Conservation (phyloP, 2,888 invertebrate genomes). For the Baronia brevicornis region DNA sequence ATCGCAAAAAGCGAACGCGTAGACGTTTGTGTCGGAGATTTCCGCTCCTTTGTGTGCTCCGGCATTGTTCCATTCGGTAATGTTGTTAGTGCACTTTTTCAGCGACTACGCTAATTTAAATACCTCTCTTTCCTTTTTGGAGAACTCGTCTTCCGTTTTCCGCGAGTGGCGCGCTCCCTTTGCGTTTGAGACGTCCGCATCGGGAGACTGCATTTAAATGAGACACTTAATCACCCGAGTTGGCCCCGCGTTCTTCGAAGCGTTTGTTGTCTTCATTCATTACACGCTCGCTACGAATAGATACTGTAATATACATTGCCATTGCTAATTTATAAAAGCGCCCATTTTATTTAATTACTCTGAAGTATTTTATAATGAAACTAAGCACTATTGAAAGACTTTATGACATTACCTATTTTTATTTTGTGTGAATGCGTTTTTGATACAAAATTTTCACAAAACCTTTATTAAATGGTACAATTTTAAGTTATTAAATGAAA, state of each 20-base stretch:
- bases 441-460: too few relatives aligned
- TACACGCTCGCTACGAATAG: constrained; percentile 29
- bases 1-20: constrained; percentile 22
- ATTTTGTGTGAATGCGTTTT: too few relatives aligned
- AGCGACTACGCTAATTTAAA: constrained; percentile 73
- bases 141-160: constrained; percentile 72
- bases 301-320: constrained; percentile 23
- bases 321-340: constrained; percentile 25
- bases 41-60: constrained; percentile 56
- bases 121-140: constrained; percentile 70
- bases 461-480: too few relatives aligned
- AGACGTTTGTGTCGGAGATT: constrained; percentile 43
- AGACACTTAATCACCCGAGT: constrained; percentile 73
- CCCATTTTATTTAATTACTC: constrained; percentile 17
- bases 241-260: constrained; percentile 63
- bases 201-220: constrained; percentile 74
- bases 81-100: constrained; percentile 75
- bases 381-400: too few relatives aligned
- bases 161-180: constrained; percentile 62
- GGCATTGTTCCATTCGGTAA: constrained; percentile 70
- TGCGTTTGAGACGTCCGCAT: constrained; percentile 68
- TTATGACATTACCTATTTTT: too few relatives aligned
- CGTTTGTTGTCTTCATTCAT: constrained; percentile 67
- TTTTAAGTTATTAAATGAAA: too few relatives aligned
- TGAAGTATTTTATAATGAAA: too few relatives aligned